Evolutionary conservation across 2,888 invertebrate species (phyloP), one percentile per base, ranked within the genome.

Genomic region (Endomychus coccineus): DNA sequence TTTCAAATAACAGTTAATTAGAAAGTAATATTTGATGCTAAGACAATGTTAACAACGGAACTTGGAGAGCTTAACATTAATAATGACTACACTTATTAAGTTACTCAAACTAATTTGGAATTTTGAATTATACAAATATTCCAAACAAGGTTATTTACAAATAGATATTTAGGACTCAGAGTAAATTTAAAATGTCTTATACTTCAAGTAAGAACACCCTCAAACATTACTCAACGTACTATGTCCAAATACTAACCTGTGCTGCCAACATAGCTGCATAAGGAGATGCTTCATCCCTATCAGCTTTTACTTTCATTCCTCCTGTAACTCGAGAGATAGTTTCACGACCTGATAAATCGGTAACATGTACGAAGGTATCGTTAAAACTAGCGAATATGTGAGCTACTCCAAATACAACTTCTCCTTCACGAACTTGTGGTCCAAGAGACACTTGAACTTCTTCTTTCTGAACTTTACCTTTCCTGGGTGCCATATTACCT

Each of bases 231-330:
- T n/a, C n/a, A n/a, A n/a, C n/a, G n/a, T n/a, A n/a, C n/a, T n/a
- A n/a, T n/a, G n/a, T n/a, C n/a, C n/a, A n/a, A n/a, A n/a, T 32
- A 56, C 52, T 61, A 69, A 88, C 88, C 77, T 98, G 97, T 50
- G 97, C 97, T 55, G 98, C 98, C 73, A 98, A 92, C 98, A 98
- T 99, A 80, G 98, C 98, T 59, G 98, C 98, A 66, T 98, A 99
- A 29, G 98, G 98, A 28, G 97, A 97, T 48, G 98, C 94, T 71
- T 98, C 98, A 71, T 98, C 98, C 75, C 98, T 84, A 74, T 99
- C 98, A 55, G 98, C 98, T 73, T 98, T 98, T 28, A 99, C 98
- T 74, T 98, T 98, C 98, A 98, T 99, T 43, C 92, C 92, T 56
- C 92, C 91, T 53, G 98, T 98, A 35, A 98, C 91, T 61, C 97